Conservation (phyloP, 2,888 invertebrate species). For the Formica aserva region DNA sequence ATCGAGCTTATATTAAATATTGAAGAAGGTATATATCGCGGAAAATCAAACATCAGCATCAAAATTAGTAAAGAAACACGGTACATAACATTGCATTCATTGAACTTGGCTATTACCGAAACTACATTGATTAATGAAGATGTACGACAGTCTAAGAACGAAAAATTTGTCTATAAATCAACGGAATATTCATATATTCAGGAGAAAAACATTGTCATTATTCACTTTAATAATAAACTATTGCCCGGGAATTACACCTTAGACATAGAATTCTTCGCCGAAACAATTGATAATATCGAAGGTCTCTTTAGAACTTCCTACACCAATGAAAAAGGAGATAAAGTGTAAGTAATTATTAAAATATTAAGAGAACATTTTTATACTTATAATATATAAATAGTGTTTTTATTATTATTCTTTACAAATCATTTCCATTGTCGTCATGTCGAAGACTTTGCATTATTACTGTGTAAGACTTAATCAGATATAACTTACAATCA, state of each 20-base stretch:
- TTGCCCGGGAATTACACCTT: conserved; percentile 87
- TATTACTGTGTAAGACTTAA: neutral
- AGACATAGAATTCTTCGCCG: conserved; percentile 87
- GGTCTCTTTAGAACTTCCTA: conserved; percentile 91
- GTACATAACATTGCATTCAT: conserved; percentile 44
- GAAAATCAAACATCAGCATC: conserved; percentile 62
- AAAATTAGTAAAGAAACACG: conserved; percentile 57
- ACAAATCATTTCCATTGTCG: neutral
- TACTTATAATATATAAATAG: neutral
- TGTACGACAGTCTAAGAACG: neutral
- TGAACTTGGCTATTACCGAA: neutral
- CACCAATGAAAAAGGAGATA: conserved; percentile 85
- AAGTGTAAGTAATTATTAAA: conserved; percentile 73
- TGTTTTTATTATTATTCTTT: neutral
- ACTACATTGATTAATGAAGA: conserved; percentile 22
- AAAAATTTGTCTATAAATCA: conserved; percentile 4
- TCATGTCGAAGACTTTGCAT: neutral
- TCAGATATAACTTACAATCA: neutral
- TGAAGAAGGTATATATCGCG: conserved; percentile 72
- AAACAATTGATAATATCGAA: conserved; percentile 87
- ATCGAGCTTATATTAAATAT: conserved; percentile 86
- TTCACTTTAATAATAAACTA: neutral
- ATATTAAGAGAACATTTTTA: neutral
- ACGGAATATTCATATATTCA: conserved; percentile 22
- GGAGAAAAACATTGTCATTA: conserved; percentile 32